Evolutionary conservation across 2,113 vertebrate species (phyloP).

Genomic region (Haliaeetus leucogaster): DNA sequence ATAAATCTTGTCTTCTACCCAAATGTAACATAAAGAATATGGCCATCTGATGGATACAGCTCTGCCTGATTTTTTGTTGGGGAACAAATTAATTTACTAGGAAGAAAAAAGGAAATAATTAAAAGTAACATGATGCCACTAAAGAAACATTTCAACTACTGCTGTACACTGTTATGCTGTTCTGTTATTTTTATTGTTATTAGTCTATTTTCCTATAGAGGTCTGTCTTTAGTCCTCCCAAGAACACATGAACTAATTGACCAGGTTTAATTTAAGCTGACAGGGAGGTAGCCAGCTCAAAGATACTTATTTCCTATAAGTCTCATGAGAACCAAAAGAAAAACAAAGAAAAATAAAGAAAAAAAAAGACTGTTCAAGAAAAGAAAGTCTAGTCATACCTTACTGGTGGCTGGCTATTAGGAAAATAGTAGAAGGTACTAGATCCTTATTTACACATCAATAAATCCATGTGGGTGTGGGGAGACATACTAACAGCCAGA

Average conservation of each 20-base stretch:
- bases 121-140: neutral
- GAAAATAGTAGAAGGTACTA: neutral
- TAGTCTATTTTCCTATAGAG: neutral
- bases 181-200: neutral
- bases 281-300: rapidly evolving
- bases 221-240: neutral
- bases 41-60: neutral
- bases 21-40: neutral
- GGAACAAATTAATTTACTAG: neutral
- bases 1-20: neutral
- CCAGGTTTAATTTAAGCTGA: neutral
- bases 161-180: rapidly evolving
- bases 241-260: neutral
- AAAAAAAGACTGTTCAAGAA: neutral
- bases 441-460: neutral
- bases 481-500: neutral
- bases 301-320: neutral
- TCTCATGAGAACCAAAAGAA: neutral
- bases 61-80: neutral
- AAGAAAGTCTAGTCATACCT: rapidly evolving
- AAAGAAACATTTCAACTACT: neutral
- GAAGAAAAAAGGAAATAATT: neutral
- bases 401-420: neutral
- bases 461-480: neutral
- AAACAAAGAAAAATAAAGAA: too few species aligned